These are phyloP conservation scores for Etheostoma nigrum DNA, from an alignment of 2,797 vertebrate genomes.

Conservation along the genomic window DNA sequence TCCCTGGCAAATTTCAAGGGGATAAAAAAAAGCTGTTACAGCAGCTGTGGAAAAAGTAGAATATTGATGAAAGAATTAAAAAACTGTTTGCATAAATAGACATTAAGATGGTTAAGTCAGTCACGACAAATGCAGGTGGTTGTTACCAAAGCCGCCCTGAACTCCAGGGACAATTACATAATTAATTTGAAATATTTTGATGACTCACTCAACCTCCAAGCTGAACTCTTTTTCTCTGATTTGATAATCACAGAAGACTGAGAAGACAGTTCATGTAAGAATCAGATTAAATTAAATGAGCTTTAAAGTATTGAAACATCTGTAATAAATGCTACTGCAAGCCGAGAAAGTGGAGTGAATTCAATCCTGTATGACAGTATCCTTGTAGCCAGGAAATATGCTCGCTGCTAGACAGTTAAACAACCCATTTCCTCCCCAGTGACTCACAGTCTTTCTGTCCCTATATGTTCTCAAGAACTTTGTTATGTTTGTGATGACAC, in stretches of 20 bases:
- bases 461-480: slow-evolving; percentile 65
- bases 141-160: slow-evolving; percentile 7
- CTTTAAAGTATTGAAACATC: background rate
- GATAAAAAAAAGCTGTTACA: background rate
- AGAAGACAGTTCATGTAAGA: background rate
- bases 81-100: background rate
- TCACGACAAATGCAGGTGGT: slow-evolving; percentile 25
- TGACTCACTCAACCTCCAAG: slow-evolving; percentile 36
- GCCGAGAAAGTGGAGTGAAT: slow-evolving; percentile 24
- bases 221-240: background rate
- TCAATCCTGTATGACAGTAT: slow-evolving; percentile 40
- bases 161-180: slow-evolving; percentile 7
- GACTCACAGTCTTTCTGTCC: slow-evolving; percentile 59
- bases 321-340: background rate
- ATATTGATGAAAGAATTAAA: background rate
- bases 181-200: slow-evolving; percentile 15
- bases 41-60: background rate
- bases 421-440: slow-evolving; percentile 75
- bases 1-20: background rate
- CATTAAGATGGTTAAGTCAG: background rate
- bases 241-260: slow-evolving; percentile 1
- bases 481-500: slow-evolving; percentile 65
- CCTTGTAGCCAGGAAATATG: slow-evolving; percentile 69
- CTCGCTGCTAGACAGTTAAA: slow-evolving; percentile 65
- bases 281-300: background rate